Percentiles rank a stretch among this genome's conserved stretches.
phyloP scores from a whole-genome alignment of 2,888 invertebrate genomes.

The Barypeithes pellucidus region DNA sequence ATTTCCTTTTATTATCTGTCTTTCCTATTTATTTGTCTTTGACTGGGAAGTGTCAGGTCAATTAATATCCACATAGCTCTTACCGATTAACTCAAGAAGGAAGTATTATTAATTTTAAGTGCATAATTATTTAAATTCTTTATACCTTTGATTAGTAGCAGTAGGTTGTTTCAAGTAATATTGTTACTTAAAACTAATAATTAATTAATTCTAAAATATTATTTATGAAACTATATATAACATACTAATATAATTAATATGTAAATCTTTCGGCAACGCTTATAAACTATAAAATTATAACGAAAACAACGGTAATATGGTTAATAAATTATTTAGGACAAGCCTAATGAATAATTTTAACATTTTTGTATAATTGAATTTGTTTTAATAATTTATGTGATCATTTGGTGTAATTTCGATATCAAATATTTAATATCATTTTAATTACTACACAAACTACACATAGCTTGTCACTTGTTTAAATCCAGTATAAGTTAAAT shows the following conservation, averaged over 20 bases:
- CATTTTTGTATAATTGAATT: neutral
- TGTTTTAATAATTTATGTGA: neutral
- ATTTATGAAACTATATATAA: no score
- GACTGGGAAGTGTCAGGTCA: neutral
- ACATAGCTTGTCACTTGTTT: no score
- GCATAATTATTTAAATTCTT: no score
- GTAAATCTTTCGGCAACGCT: neutral
- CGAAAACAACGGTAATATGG: neutral
- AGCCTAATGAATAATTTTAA: neutral
- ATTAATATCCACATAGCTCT: no score
- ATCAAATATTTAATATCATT: neutral
- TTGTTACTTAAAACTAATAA: no score
- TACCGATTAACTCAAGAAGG: no score
- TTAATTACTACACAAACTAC: neutral
- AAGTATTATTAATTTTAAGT: no score
- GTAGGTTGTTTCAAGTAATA: no score
- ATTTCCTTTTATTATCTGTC: neutral
- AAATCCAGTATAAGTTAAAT: no score
- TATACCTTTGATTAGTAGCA: no score
- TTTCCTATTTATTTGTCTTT: neutral
- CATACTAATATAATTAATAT: neutral
- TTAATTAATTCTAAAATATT: no score
- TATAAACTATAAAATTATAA: neutral
- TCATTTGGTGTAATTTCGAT: neutral
- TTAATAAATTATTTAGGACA: neutral